Evolutionary conservation across 1,140 invertebrate genomes (phyloP).

Genomic region (Drosophila eugracilis): DNA sequence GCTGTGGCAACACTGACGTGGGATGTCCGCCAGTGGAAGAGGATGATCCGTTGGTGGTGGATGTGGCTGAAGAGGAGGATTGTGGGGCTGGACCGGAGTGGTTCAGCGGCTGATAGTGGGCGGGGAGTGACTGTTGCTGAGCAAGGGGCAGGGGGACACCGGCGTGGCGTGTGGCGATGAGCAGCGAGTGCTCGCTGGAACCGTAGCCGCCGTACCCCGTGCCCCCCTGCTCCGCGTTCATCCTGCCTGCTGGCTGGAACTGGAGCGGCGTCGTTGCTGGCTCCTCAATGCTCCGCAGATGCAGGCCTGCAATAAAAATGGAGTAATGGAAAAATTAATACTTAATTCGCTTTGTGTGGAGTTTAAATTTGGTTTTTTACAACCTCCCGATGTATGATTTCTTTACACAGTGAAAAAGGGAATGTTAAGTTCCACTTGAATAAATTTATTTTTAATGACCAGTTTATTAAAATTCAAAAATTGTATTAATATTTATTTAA

Average conservation of each 20-base stretch:
- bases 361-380: conserved; percentile 23
- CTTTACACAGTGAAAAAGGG: neutral
- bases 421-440: too few relatives aligned
- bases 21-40: conserved; percentile 28
- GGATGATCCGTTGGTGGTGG: conserved; percentile 44
- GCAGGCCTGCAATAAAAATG: conserved; percentile 88
- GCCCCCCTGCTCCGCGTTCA: conserved; percentile 89
- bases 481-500: neutral
- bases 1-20: conserved; percentile 41
- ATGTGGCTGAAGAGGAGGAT: conserved; percentile 10
- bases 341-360: conserved; percentile 21
- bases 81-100: conserved; percentile 60
- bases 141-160: conserved; percentile 85
- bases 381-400: neutral
- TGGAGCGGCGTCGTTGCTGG: conserved; percentile 85
- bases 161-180: conserved; percentile 85
- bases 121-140: conserved; percentile 69
- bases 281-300: conserved; percentile 92
- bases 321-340: conserved; percentile 42
- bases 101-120: conserved; percentile 63
- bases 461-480: neutral
- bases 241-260: conserved; percentile 83
- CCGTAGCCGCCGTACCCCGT: conserved; percentile 85
- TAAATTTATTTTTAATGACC: neutral
- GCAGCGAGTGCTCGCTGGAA: conserved; percentile 75